Evolutionary conservation across 2,797 vertebrate genomes (phyloP).

Genomic region (Melopsittacus undulatus): DNA sequence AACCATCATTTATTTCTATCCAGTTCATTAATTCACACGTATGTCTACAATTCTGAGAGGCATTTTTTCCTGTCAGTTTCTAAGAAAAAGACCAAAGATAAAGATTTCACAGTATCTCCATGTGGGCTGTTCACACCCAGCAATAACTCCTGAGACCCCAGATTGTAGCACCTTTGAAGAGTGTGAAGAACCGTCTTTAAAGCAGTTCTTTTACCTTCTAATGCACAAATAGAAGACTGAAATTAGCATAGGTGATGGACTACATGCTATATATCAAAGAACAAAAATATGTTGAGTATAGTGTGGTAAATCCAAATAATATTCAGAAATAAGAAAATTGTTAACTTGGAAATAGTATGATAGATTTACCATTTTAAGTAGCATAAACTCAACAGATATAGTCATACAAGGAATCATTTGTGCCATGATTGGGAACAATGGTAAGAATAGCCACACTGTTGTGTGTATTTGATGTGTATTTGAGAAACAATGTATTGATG

Average conservation of each 20-base stretch:
- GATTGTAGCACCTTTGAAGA: neutral
- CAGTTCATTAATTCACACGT: neutral
- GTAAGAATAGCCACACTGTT: neutral
- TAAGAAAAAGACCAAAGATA: neutral
- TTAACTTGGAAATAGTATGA: neutral
- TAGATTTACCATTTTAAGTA: neutral
- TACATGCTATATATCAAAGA: neutral
- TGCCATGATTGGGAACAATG: neutral
- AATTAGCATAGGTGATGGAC: neutral
- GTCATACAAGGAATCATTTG: neutral
- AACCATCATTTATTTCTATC: neutral
- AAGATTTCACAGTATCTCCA: neutral
- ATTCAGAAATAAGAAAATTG: neutral
- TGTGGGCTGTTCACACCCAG: neutral
- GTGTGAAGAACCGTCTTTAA: neutral
- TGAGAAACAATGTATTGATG: neutral
- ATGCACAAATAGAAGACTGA: neutral
- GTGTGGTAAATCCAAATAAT: neutral
- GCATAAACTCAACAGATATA: neutral
- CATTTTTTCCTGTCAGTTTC: neutral
- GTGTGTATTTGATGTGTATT: fast-evolving
- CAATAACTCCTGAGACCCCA: neutral
- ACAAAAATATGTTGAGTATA: neutral
- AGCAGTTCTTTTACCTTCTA: neutral
- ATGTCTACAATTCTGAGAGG: neutral